Evolutionary conservation across 2,113 vertebrate genomes (phyloP), one percentile per base, ranked within the genome.

Genomic region (Odocoileus virginianus): DNA sequence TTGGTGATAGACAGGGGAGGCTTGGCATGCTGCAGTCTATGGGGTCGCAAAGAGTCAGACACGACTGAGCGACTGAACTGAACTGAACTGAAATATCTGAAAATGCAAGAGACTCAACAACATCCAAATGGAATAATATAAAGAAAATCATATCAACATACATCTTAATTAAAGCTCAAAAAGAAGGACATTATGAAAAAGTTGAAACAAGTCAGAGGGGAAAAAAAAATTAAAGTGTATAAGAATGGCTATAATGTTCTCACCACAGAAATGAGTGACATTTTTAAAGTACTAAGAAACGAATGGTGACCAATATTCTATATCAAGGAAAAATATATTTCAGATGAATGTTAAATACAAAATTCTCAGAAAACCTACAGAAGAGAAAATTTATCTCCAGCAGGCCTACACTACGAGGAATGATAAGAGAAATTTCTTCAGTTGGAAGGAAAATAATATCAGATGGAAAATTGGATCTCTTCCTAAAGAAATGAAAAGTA

Each of bases 1-100:
- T 71, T 36, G 17, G 19, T 36, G n/a, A 71, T 0, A 2, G 19
- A 71, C 64, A 36, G n/a, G 64, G 64, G 9, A 71, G n/a, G n/a
- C 19, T 9, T 36, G 64, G n/a, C 0, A 0, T 71, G 64, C n/a
- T 36, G n/a, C 9, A 0, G 36, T 71, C 36, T 19, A 71, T 21
- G 9, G 64, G 17, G 64, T 71, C 0, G 1, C 19, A 23, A 71
- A 36, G 36, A 71, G 19, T 36, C 0, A 2, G n/a, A 36, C 64
- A 71, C 2, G 1, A 36, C n/a, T 71, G 64, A 71, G 19, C 0
- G 3, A 64, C 30, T 33, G 30, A 36, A 67, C n/a, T 71, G 17
- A 71, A 36, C 64, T 36, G 67, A 71, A 71, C 19, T 71, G 67
- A 71, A 40, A 71, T 71, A 71, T 71, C 19, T 71, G n/a, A 71